Evolutionary conservation across 2,797 vertebrate genomes (phyloP).

Genomic region (Threskiornis aethiopicus): DNA sequence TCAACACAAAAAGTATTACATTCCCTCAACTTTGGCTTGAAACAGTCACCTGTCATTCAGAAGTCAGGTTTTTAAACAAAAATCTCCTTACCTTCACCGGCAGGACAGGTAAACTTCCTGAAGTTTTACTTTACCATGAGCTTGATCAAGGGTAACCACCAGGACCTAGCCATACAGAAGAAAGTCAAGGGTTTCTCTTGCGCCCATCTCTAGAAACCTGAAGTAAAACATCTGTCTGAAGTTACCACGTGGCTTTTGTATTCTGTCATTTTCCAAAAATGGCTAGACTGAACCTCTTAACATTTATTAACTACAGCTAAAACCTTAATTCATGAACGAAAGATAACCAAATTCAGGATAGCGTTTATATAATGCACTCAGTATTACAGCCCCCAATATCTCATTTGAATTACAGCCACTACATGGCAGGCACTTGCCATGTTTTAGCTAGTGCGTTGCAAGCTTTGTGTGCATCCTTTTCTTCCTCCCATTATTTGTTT

Average conservation of each 20-base stretch:
- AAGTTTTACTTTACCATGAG: not conserved
- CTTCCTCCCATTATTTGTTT: not conserved
- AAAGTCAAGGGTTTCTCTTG: not conserved
- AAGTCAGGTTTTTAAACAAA: not conserved
- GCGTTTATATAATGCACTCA: not conserved
- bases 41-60: not conserved
- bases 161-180: not conserved
- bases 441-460: not conserved
- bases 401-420: not conserved
- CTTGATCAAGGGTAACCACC: not conserved
- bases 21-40: not conserved
- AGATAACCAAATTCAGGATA: not conserved
- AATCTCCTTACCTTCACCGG: slow-evolving; percentile 1
- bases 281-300: not conserved
- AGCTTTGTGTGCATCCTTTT: not conserved
- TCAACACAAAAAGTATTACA: not conserved
- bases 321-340: not conserved
- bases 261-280: not conserved
- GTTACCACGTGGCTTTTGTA: not conserved
- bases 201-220: not conserved
- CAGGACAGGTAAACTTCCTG: not conserved
- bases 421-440: not conserved
- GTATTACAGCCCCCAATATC: not conserved
- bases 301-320: not conserved
- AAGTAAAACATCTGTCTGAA: not conserved